phyloP scores from a whole-genome alignment of 2,888 invertebrate genomes.

The Tachina fera region DNA sequence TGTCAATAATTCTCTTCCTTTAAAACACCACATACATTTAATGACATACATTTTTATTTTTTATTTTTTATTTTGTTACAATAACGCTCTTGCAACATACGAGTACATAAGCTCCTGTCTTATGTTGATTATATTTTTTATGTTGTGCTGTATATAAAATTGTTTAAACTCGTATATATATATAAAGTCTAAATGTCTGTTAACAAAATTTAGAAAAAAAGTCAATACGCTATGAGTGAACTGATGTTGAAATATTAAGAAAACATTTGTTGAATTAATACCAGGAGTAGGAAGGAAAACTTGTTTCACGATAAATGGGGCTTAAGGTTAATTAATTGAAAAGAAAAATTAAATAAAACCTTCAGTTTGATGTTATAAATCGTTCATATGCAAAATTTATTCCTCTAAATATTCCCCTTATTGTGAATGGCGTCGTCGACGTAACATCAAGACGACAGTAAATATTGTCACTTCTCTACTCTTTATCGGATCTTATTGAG shows the following conservation, averaged over 20 bases:
- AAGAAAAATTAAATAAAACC: not conserved
- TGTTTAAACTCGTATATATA: not conserved
- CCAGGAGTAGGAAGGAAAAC: not conserved
- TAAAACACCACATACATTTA: slow-evolving; percentile 69
- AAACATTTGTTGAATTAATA: not conserved
- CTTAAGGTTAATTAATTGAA: slow-evolving; percentile 40
- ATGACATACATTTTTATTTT: slow-evolving; percentile 48
- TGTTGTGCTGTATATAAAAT: not conserved
- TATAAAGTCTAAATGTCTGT: not conserved
- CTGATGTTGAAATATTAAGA: slow-evolving; percentile 15
- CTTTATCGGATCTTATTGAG: too few species aligned
- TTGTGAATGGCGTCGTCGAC: too few species aligned
- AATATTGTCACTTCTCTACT: too few species aligned
- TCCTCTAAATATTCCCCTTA: too few species aligned
- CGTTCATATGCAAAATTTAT: not conserved
- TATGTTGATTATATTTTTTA: slow-evolving; percentile 3
- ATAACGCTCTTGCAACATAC: slow-evolving; percentile 2
- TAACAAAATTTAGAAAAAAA: not conserved
- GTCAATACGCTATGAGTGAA: not conserved
- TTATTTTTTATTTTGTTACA: slow-evolving; percentile 35
- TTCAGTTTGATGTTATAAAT: not conserved
- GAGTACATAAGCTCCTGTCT: not conserved
- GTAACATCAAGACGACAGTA: too few species aligned
- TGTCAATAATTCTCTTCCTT: slow-evolving; percentile 75
- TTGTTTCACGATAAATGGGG: not conserved